phyloP scores from a whole-genome alignment of 2,113 vertebrate species.

The Thalassarche chlororhynchos region DNA sequence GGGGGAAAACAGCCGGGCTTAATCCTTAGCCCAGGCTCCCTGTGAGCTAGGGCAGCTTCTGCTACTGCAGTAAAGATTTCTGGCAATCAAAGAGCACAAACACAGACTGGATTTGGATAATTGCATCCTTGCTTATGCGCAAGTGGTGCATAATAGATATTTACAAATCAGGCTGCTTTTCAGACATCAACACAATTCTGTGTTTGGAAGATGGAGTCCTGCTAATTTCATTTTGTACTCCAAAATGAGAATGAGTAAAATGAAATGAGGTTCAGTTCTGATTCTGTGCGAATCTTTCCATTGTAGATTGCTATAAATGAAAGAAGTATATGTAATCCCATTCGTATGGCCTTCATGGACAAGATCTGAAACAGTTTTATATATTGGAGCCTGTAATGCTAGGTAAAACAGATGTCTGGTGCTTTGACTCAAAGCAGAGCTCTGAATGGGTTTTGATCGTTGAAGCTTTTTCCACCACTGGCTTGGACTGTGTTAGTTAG shows the following conservation, averaged over 20 bases:
- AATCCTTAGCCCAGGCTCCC: neutral
- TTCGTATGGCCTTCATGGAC: neutral
- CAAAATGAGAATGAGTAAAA: slow-evolving; percentile 2
- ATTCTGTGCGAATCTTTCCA: neutral
- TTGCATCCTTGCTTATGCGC: slow-evolving; percentile 54
- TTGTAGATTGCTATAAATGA: neutral
- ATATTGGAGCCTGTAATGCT: neutral
- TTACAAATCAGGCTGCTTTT: slow-evolving; percentile 57
- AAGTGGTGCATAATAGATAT: slow-evolving; percentile 63
- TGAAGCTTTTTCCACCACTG: neutral
- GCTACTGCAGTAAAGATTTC: neutral
- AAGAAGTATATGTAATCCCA: neutral
- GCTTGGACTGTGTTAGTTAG: neutral
- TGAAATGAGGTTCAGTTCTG: neutral
- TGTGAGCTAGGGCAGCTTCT: neutral
- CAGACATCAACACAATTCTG: slow-evolving; percentile 24
- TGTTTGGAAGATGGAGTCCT: neutral
- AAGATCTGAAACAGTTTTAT: slow-evolving; percentile 30
- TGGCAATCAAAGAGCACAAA: slow-evolving; percentile 37
- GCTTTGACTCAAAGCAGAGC: neutral
- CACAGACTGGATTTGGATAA: slow-evolving; percentile 51
- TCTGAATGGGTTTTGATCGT: neutral
- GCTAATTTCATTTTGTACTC: slow-evolving; percentile 34
- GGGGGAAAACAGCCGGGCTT: neutral
- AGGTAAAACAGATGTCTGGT: slow-evolving; percentile 38